These are phyloP conservation scores for Atherix ibis DNA, from an alignment of 2,888 invertebrate species.

Conservation along the genomic window DNA sequence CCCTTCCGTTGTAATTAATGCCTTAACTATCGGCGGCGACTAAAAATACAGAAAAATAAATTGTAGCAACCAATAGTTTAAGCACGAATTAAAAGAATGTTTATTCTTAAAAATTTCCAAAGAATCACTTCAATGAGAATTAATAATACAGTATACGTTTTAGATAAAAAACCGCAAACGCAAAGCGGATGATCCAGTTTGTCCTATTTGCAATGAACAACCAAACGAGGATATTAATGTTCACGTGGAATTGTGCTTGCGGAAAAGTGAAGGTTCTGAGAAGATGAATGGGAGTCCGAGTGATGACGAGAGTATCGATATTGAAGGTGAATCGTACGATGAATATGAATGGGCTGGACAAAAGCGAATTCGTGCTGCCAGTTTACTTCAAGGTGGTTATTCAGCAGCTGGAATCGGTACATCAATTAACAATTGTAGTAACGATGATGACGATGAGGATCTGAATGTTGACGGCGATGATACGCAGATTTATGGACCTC, in stretches of 20 bases:
- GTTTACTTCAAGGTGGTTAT: slow-evolving; percentile 50
- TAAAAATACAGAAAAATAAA: too few species aligned
- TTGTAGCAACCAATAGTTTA: too few species aligned
- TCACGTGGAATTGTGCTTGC: slow-evolving; percentile 55
- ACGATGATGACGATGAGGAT: slow-evolving; percentile 50
- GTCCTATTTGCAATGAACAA: slow-evolving; percentile 68
- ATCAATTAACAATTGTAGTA: slow-evolving; percentile 16
- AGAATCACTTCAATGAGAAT: too few species aligned
- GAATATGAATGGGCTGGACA: slow-evolving; percentile 91
- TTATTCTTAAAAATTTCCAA: too few species aligned
- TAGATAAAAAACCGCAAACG: slow-evolving; percentile 48
- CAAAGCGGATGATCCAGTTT: slow-evolving; percentile 45
- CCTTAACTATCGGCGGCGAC: too few species aligned
- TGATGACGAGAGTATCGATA: slow-evolving; percentile 56
- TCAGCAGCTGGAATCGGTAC: slow-evolving; percentile 36
- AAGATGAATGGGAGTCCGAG: slow-evolving; percentile 12
- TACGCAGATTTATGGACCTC: slow-evolving; percentile 63
- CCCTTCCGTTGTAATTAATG: not conserved
- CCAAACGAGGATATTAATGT: slow-evolving; percentile 51
- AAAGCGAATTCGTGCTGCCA: slow-evolving; percentile 57
- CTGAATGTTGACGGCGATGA: slow-evolving; percentile 78
- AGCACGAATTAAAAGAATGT: too few species aligned
- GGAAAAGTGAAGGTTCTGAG: slow-evolving; percentile 31
- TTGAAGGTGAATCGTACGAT: slow-evolving; percentile 51
- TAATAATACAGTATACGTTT: too few species aligned